Evolutionary conservation across 1,140 invertebrate species (phyloP), one percentile per base, ranked within the genome.

Genomic region (Brachionus sp.): DNA sequence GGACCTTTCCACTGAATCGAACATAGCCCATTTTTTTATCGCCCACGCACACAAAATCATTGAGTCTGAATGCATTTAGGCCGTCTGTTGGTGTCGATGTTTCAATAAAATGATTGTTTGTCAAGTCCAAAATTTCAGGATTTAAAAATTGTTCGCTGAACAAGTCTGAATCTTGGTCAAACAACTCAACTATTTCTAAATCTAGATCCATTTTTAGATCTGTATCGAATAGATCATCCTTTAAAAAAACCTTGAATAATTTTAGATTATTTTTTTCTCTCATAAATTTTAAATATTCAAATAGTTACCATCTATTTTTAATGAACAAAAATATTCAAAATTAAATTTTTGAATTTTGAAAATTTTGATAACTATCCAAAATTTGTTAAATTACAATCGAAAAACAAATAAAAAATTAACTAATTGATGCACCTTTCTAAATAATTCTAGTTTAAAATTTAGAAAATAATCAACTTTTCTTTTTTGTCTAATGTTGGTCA

Each of bases 1-100:
- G 86, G 13, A 86, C 86, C 73, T 84, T 85, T 7, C 87, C 87
- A 1, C n/a, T 23, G 42, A 75, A 75, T 46, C 44, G 19, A 12
- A 75, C 39, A 75, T 75, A 75, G 25, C 70, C 70, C 19, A 25
- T 46, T 46, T 75, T 75, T 46, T 75, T 75, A 29, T 75, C 70
- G n/a, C 44, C 25, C 44, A 75, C 44, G 25, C 70, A 75, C 39
- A 75, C 70, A 75, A 46, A 33, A 75, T 75, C 70, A n/a, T 75
- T 75, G 4, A 75, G 7, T 12, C 25, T 13, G 23, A 75, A 46
- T 5, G 10, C 29, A 19, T 39, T 19, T 16, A 75, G n/a, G n/a
- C 12, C 25, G 25, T 75, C 39, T 5, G 42, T 75, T 13, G 70
- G 70, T 3, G 70, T 75, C 7, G 70, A 75, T 10, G 70, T 75